phyloP scores from a whole-genome alignment of 2,888 invertebrate genomes.

The Sesia bembeciformis region DNA sequence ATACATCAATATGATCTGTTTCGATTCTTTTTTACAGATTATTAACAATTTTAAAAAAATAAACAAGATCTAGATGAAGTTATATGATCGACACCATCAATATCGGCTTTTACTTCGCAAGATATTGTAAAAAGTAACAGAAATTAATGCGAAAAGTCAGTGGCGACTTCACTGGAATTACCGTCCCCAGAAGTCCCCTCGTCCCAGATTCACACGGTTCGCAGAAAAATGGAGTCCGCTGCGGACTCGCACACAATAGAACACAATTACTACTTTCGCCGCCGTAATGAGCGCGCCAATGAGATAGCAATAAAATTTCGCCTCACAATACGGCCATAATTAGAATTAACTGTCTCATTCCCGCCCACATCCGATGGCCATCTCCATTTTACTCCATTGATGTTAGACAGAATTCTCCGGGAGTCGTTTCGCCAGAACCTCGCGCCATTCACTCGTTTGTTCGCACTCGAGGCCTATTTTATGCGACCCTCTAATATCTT shows the following conservation, averaged over 20 bases:
- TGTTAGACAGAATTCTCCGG: slow-evolving; percentile 28
- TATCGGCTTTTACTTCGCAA: too few species aligned
- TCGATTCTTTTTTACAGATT: too few species aligned
- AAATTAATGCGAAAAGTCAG: slow-evolving; percentile 24
- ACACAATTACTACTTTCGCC: slow-evolving; percentile 47
- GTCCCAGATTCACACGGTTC: slow-evolving; percentile 58
- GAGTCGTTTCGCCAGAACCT: not conserved
- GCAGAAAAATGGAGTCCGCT: slow-evolving; percentile 46
- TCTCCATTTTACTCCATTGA: slow-evolving; percentile 46
- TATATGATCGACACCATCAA: too few species aligned
- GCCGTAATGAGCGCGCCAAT: slow-evolving; percentile 62
- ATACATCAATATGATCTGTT: too few species aligned
- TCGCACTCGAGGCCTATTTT: not conserved
- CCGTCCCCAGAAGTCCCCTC: slow-evolving; percentile 24
- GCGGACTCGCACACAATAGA: slow-evolving; percentile 46
- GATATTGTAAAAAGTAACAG: too few species aligned
- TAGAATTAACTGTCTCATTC: slow-evolving; percentile 71
- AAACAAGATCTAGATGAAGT: too few species aligned
- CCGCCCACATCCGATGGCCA: slow-evolving; percentile 59
- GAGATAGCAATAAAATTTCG: slow-evolving; percentile 71
- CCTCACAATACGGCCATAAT: slow-evolving; percentile 65
- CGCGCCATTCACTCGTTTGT: not conserved
- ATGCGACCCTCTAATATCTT: slow-evolving; percentile 8
- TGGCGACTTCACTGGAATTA: slow-evolving; percentile 36
- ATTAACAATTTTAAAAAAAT: too few species aligned